Conservation (phyloP, 2,888 invertebrate genomes). For the Amphimallon solstitiale region DNA sequence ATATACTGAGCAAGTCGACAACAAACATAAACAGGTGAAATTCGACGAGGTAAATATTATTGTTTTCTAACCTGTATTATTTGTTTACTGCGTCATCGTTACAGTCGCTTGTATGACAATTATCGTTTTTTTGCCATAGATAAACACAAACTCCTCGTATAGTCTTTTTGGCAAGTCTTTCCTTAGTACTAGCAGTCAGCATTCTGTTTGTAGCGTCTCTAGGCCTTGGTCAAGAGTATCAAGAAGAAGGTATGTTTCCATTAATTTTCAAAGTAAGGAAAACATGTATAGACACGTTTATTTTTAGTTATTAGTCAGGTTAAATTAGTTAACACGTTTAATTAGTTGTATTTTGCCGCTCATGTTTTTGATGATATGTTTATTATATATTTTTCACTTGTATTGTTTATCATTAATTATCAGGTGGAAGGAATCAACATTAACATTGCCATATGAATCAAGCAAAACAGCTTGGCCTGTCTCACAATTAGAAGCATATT, state of each 20-base stretch:
- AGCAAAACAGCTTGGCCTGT: constrained; percentile 85
- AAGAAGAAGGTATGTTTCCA: constrained; percentile 68
- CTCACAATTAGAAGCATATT: constrained; percentile 82
- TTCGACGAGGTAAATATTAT: constrained; percentile 56
- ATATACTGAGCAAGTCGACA: constrained; percentile 54
- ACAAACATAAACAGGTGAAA: constrained; percentile 53
- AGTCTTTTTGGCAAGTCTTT: constrained; percentile 72
- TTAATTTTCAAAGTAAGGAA: constrained; percentile 7
- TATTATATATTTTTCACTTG: background rate
- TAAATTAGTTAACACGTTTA: constrained; percentile 9
- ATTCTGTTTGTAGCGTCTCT: constrained; percentile 70
- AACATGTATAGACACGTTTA: constrained; percentile 26
- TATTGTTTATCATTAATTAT: constrained; percentile 38
- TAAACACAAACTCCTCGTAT: constrained; percentile 69
- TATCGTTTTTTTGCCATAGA: constrained; percentile 57
- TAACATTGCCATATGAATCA: constrained; percentile 66
- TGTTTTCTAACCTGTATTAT: constrained; percentile 51
- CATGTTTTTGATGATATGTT: constrained; percentile 17
- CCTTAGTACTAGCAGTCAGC: constrained; percentile 69
- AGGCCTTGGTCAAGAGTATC: constrained; percentile 76
- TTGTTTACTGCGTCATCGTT: constrained; percentile 57
- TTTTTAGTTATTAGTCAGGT: constrained; percentile 26
- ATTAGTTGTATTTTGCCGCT: background rate
- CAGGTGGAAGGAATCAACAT: constrained; percentile 75
- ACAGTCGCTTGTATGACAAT: constrained; percentile 41